Evolutionary conservation across 2,113 vertebrate species (phyloP), one percentile per base, ranked within the genome.

Genomic region (Leucopsar rothschildi): DNA sequence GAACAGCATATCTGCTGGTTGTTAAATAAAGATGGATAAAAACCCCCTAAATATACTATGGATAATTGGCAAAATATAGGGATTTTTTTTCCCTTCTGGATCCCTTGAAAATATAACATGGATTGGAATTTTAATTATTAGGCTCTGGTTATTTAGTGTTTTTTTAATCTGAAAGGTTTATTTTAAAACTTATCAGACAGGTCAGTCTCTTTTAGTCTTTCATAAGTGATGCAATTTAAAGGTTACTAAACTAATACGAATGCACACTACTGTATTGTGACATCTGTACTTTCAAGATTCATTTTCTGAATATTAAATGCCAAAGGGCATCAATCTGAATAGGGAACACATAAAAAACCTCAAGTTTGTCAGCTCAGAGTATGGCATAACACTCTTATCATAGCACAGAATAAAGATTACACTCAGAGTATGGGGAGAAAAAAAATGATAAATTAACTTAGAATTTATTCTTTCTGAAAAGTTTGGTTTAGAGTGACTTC

Each of bases 41-140:
- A 47, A 35, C 10, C 0, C 1, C 9, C 7, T 23, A 45, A 39
- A n/a, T n/a, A 39, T 39, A 11, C 20, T 12, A 39, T 12, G 15
- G 19, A 53, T 17, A 59, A 24, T 39, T 66, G 39, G 5, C 33
- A 82, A 39, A 45, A 66, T 37, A 52, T 17, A 28, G 8, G 33
- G 12, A 15, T 42, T 15, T 75, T 50, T 39, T 61, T 33, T 3
- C 2, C 12, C 1, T 71, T 94, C 17, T 69, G 33, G 37, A 49
- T 31, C 6, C 8, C 37, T 37, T 49, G 11, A 57, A 72, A 82
- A 82, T 47, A 35, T 23, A 9, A 35, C 16, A 40, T 27, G 2
- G 12, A 53, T 35, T 40, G 35, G 3, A 15, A 52, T 70, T 71
- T 64, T 56, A 47, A 3, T 55, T 45, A 31, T 47, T 49, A 16